Base-by-base conservation (phyloP, 2,888 invertebrate genomes). In the Caenorhabditis angaria region DNA sequence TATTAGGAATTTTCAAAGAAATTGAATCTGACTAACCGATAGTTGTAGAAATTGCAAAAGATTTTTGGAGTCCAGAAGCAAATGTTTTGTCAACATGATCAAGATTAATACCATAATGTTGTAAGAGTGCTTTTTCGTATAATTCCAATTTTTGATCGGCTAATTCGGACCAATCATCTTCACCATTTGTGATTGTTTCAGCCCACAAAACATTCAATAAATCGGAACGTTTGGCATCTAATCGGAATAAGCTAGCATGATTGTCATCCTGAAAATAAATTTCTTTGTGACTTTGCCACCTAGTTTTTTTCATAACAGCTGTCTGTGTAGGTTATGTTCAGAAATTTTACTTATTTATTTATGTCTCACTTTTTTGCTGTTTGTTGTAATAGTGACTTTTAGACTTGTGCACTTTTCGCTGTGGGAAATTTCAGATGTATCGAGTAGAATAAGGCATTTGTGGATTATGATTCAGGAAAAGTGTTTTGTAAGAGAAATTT, bases 61-160 rank as follows among this genome's bases (percentile, higher is more conserved):
- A 76, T 61, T 82, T 80, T 48, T 80, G 74, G 28, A 85, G 69
- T 1, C 80, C 74, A 8, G 79, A 66, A 4, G 74, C 65, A 58
- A 84, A 77, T 4, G 83, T 74, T 41, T 68, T 70, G 18, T 77
- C 76, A 14, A 68, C 48, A 35, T 68, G 53, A 28, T 74, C 67
- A 3, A 61, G 28, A 27, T 70, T 53, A 18, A 69, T 62, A 12
- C 77, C 75, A 25, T 72, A 66, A 22, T 67, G 64, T 55, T 72
- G 57, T 0, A 77, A 61, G 24, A 80, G 64, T 1, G 71, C 70
- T 56, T 82, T 82, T 51, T 85, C 85, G 59, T 85, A 85, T 18
- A 82, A 61, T 57, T 85, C 84, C 56, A 85, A 56, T 61, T 85
- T 85, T 58, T 84, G 83, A 74, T 85, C 84, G 10, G 85, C 85